phyloP scores from a whole-genome alignment of 2,797 vertebrate genomes.

The Salarias fasciatus region DNA sequence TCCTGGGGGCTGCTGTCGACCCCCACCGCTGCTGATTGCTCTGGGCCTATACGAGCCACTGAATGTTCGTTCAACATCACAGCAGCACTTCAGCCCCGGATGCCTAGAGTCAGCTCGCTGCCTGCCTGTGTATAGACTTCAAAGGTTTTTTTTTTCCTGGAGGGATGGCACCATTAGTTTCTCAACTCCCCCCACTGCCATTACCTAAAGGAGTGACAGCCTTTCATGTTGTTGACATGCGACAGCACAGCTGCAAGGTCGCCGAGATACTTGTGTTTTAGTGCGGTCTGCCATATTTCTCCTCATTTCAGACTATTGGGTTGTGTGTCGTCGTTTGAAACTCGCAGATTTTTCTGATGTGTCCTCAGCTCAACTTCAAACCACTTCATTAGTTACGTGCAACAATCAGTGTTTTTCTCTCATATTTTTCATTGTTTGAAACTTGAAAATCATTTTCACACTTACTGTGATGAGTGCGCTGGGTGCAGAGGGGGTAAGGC shows the following conservation, averaged over 20 bases:
- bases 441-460: too few relatives aligned
- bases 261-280: background rate
- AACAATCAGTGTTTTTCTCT: too few relatives aligned
- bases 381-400: too few relatives aligned
- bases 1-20: background rate
- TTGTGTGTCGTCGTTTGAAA: background rate
- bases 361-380: too few relatives aligned
- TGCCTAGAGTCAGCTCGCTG: conserved; percentile 21
- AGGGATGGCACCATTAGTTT: conserved; percentile 23
- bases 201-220: conserved; percentile 19
- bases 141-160: conserved; percentile 52
- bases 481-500: too few relatives aligned
- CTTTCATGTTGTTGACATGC: conserved; percentile 22
- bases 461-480: too few relatives aligned
- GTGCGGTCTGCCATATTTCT: background rate
- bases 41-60: conserved; percentile 24
- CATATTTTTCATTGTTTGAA: too few relatives aligned
- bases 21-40: background rate
- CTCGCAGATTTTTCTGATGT: too few relatives aligned
- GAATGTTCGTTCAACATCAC: conserved; percentile 33
- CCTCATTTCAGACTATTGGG: background rate
- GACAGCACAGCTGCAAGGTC: background rate
- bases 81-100: conserved; percentile 11
- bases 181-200: conserved; percentile 15
- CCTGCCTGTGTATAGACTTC: conserved; percentile 50